Percentiles rank a stretch among this genome's conserved stretches.
Conservation (phyloP, 2,797 vertebrate species). For the Lophius americanus region DNA sequence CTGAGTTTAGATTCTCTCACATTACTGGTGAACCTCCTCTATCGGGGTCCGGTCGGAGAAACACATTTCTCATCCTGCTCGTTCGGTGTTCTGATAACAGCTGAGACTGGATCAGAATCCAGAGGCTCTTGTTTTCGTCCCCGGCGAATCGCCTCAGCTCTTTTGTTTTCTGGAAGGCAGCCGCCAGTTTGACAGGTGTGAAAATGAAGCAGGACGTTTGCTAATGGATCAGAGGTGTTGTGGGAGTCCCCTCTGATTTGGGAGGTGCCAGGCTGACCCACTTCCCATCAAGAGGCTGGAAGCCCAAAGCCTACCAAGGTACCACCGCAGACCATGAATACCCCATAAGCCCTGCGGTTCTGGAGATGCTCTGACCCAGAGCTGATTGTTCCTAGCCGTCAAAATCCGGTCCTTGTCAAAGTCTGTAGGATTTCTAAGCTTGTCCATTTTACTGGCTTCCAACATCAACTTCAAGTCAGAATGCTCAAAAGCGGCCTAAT, state of each 20-base stretch:
- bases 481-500: no score
- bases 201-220: slow-evolving; percentile 51
- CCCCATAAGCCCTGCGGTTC: no score
- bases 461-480: no score
- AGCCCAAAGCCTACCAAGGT: slow-evolving; percentile 24
- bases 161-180: slow-evolving; percentile 28
- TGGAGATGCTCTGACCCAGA: neutral
- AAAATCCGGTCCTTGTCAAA: no score
- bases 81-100: neutral
- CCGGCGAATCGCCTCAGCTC: slow-evolving; percentile 23
- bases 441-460: no score
- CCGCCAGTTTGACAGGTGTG: slow-evolving; percentile 43
- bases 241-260: slow-evolving; percentile 38
- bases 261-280: slow-evolving; percentile 32
- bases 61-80: no score
- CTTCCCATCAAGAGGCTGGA: slow-evolving; percentile 18
- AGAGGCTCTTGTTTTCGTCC: slow-evolving; percentile 22
- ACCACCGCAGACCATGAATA: no score
- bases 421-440: no score
- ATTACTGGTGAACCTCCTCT: neutral
- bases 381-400: no score
- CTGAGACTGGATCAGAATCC: slow-evolving; percentile 1
- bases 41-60: neutral
- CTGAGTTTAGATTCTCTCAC: neutral
- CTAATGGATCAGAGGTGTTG: slow-evolving; percentile 54